phyloP scores from a whole-genome alignment of 2,888 invertebrate species.

The Elysia crispata region DNA sequence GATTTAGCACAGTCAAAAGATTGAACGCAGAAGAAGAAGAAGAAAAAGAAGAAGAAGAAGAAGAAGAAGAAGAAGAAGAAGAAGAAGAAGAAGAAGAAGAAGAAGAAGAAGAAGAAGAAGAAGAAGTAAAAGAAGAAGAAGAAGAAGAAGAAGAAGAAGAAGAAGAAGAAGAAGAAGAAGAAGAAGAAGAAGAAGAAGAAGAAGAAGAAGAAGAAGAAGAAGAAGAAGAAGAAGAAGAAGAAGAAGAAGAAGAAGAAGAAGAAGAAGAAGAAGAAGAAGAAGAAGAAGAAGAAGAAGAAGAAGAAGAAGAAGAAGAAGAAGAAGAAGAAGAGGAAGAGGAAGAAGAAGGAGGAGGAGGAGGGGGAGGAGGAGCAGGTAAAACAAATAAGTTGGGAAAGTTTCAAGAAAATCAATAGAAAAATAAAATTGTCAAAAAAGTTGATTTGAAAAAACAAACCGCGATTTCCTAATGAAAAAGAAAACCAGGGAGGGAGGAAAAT shows the following conservation, averaged over 20 bases:
- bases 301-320: background rate
- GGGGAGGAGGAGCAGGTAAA: too few relatives aligned
- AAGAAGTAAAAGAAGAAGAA: conserved; percentile 28
- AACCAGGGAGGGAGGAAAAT: too few relatives aligned
- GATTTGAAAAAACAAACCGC: too few relatives aligned
- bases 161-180: conserved; percentile 5
- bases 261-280: conserved; percentile 34
- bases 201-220: conserved; percentile 19
- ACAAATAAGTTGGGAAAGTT: too few relatives aligned
- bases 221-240: conserved; percentile 22
- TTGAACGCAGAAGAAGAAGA: too few relatives aligned
- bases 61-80: conserved; percentile 34
- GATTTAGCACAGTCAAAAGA: too few relatives aligned
- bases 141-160: conserved; percentile 15
- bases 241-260: conserved; percentile 34
- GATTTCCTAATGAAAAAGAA: too few relatives aligned
- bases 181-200: conserved; percentile 14
- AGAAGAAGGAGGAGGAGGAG: background rate
- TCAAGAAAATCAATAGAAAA: too few relatives aligned
- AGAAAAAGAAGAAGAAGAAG: too few relatives aligned
- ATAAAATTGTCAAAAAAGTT: background rate
- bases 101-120: conserved; percentile 34
- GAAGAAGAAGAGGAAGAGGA: conserved; percentile 3
- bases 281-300: background rate
- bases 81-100: conserved; percentile 34